phyloP scores from a whole-genome alignment of 2,113 vertebrate species.

The Engystomops pustulosus region DNA sequence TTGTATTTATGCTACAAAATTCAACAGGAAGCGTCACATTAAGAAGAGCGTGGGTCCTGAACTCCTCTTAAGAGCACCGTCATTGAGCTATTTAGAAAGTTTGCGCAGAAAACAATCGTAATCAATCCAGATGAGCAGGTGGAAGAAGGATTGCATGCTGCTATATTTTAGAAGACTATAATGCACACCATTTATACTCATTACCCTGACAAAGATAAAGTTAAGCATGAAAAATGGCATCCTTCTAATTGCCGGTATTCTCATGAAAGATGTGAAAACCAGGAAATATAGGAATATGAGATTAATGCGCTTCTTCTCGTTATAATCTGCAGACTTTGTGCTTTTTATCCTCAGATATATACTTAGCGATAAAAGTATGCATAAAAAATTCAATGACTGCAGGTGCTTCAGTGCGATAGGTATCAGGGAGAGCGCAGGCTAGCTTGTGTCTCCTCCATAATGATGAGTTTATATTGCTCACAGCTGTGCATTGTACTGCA shows the following conservation, averaged over 20 bases:
- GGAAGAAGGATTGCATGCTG: slow-evolving; percentile 46
- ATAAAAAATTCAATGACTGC: slow-evolving; percentile 58
- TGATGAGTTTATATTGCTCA: slow-evolving; percentile 57
- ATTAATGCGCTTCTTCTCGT: slow-evolving; percentile 53
- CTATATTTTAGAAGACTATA: slow-evolving; percentile 59
- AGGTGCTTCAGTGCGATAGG: slow-evolving; percentile 56
- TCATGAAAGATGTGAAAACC: slow-evolving; percentile 47
- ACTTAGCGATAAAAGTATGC: slow-evolving; percentile 56
- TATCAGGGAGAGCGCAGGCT: slow-evolving; percentile 38
- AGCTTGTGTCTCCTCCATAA: slow-evolving; percentile 42
- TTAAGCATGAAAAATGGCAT: slow-evolving; percentile 59
- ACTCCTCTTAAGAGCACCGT: not conserved
- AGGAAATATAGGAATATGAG: slow-evolving; percentile 42
- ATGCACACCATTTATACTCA: slow-evolving; percentile 59
- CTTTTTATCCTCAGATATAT: slow-evolving; percentile 57
- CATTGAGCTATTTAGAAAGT: slow-evolving; percentile 27
- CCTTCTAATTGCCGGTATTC: slow-evolving; percentile 52
- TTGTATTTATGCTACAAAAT: not conserved
- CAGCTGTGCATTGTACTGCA: slow-evolving; percentile 56
- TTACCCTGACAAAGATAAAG: slow-evolving; percentile 60
- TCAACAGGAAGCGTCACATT: not conserved
- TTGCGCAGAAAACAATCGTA: slow-evolving; percentile 37
- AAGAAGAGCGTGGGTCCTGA: not conserved
- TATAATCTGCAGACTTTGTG: slow-evolving; percentile 57
- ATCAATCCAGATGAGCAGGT: slow-evolving; percentile 55